Evolutionary conservation across 2,113 vertebrate genomes (phyloP).

Genomic region (Charina bottae): DNA sequence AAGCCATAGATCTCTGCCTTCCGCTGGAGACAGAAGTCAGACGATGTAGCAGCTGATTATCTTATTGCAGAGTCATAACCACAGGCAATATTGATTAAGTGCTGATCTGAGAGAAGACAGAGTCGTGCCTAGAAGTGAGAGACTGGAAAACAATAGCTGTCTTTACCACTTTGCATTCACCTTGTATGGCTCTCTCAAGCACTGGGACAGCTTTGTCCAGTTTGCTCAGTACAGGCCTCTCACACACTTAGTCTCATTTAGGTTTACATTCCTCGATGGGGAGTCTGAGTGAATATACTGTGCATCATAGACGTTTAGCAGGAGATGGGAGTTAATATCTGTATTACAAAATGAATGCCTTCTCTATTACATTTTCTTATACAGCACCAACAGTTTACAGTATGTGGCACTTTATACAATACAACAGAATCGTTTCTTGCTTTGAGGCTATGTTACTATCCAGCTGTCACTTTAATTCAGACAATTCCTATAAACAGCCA

Average conservation of each 20-base stretch:
- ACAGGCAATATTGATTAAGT: background rate
- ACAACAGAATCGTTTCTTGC: background rate
- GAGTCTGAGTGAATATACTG: constrained; percentile 10
- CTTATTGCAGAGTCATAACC: constrained; percentile 11
- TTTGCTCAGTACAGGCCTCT: background rate
- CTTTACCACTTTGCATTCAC: background rate
- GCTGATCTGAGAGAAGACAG: background rate
- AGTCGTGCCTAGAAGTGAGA: background rate
- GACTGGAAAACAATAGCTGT: constrained; percentile 7
- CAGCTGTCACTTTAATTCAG: constrained; percentile 1
- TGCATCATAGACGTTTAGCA: constrained; percentile 30
- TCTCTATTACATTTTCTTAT: background rate
- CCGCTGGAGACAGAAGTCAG: background rate
- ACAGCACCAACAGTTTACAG: background rate
- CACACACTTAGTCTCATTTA: constrained; percentile 37
- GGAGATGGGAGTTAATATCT: background rate
- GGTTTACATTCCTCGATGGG: constrained; percentile 34
- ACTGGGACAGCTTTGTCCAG: background rate
- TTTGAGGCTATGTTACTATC: background rate
- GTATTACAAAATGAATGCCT: background rate
- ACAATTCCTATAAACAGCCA: constrained; percentile 39
- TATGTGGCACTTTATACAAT: background rate
- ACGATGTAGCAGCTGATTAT: background rate
- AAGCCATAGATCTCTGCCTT: background rate
- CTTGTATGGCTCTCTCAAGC: background rate